Evolutionary conservation across 2,113 vertebrate species (phyloP).

Genomic region (cattle (Bos taurus)): DNA sequence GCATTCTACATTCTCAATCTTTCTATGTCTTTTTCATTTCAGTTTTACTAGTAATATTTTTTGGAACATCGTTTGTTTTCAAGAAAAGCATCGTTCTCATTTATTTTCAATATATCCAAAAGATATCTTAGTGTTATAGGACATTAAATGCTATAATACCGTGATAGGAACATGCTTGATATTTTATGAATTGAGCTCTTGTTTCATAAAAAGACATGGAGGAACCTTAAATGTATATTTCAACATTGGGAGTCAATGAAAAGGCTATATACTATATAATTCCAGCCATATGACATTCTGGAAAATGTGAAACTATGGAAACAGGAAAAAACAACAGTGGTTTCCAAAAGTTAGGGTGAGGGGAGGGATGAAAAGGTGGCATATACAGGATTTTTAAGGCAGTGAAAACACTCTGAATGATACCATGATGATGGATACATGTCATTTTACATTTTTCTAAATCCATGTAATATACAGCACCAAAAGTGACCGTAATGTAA

Average conservation of each 20-base stretch:
- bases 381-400: neutral
- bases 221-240: neutral
- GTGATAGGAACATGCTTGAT: neutral
- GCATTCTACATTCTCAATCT: neutral
- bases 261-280: neutral
- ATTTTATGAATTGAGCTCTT: neutral
- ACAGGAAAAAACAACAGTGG: neutral
- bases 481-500: neutral
- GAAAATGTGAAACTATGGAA: neutral
- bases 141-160: neutral
- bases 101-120: neutral
- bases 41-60: neutral
- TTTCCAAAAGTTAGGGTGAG: neutral
- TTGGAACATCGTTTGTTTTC: neutral
- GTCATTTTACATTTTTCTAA: neutral
- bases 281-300: neutral
- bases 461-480: neutral
- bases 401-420: neutral
- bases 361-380: neutral
- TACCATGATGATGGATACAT: neutral
- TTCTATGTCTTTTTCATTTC: neutral
- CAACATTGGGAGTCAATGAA: neutral
- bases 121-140: neutral
- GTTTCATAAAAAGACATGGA: neutral
- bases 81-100: neutral